A percentile compares a stretch with the other conserved stretches of the same genome.
These are phyloP conservation scores for Fopius arisanus DNA, from an alignment of 1,140 invertebrate species.

Conservation along the genomic window DNA sequence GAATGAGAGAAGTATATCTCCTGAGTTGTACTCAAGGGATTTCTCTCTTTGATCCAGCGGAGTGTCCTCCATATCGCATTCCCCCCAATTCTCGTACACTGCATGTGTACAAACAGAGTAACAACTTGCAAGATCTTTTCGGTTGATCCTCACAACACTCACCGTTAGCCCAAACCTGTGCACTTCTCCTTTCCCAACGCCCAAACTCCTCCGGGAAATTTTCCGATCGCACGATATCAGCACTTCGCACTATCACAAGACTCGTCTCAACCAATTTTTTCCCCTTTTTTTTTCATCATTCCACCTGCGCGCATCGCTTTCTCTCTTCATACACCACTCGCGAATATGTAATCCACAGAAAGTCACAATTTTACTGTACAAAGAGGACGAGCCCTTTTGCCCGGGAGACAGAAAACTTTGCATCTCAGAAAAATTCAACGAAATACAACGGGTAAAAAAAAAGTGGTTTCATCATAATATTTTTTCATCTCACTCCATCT, in stretches of 20 bases:
- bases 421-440: constrained; percentile 23
- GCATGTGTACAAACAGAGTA: background rate
- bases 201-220: constrained; percentile 44
- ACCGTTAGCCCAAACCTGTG: background rate
- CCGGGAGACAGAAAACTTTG: constrained; percentile 14
- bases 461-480: background rate
- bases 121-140: background rate
- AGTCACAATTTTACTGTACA: constrained; percentile 32
- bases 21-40: background rate
- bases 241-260: constrained; percentile 5
- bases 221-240: constrained; percentile 42
- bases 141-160: background rate
- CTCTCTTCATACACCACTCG: background rate
- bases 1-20: background rate
- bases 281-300: background rate
- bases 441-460: background rate
- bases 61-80: background rate
- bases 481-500: constrained; percentile 13
- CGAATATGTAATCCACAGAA: constrained; percentile 10
- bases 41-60: background rate
- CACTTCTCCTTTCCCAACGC: background rate
- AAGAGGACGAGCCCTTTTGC: constrained; percentile 12
- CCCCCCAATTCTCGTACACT: background rate
- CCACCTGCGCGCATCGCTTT: background rate
- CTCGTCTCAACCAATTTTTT: background rate